Evolutionary conservation across 2,113 vertebrate species (phyloP), one percentile per base, ranked within the genome.

Genomic region (Naja naja): DNA sequence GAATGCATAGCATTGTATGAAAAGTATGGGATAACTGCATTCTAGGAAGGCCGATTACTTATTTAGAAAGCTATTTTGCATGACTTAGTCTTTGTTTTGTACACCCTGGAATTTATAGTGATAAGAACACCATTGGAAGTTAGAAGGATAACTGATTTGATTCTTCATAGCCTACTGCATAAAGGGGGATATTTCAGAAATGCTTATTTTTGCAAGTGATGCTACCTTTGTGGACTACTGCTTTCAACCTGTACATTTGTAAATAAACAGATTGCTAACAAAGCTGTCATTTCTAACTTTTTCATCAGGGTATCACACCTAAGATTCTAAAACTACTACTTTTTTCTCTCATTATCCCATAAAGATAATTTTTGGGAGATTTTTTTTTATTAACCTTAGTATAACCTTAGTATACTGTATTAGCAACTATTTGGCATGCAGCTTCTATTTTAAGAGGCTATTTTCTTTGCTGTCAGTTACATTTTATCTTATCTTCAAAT

Each of bases 201-300:
- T n/a, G 45, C 10, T 60, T 87, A 58, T 22, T 74, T 74, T 88
- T 92, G 20, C 18, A 45, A 87, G 16, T 34, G 25, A 53, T 52
- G 64, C n/a, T 88, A 39, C 86, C 58, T 43, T 43, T 74, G 12
- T 88, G 58, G 23, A 88, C n/a, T 69, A 39, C 20, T 39, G 85
- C 54, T 85, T 45, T 60, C 91, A 92, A 64, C 56, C 52, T 92
- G 85, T 92, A 92, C 4, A 92, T 88, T 54, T 92, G 91, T 88
- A 92, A 92, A 92, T 92, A 92, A 92, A 92, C 6, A 74, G 23
- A 89, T 53, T 74, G 58, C 85, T 86, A 86, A 86, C 55, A 92
- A 47, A 64, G 16, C 34, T 60, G 85, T 54, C 47, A 12, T 23
- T 30, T 25, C 45, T 9, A 53, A 81, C n/a, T 81, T 64, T 43